Conservation (phyloP, 2,113 vertebrate species). For the Eulemur rufifrons region DNA sequence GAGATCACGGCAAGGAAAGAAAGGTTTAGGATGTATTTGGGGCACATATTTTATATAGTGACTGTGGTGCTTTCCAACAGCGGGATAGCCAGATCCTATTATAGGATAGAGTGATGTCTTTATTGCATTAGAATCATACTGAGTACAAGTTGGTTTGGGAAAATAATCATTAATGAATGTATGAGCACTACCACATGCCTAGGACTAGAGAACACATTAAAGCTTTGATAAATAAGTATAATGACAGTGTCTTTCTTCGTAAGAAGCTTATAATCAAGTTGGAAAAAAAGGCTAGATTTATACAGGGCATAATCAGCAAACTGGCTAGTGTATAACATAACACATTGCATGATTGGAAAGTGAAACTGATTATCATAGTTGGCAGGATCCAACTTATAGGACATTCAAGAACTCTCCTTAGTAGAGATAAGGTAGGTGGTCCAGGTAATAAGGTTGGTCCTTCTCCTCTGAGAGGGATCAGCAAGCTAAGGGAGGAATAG, state of each 20-base stretch:
- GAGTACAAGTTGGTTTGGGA: background rate
- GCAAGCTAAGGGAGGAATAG: background rate
- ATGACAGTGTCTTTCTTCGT: background rate
- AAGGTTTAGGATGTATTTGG: background rate
- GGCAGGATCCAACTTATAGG: background rate
- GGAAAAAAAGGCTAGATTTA: conserved; percentile 19
- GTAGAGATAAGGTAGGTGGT: background rate
- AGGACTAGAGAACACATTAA: background rate
- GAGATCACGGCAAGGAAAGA: background rate
- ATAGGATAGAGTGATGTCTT: background rate
- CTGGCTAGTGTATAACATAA: background rate
- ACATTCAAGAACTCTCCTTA: background rate
- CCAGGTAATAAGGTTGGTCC: background rate
- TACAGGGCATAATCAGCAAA: background rate
- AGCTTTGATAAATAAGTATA: conserved; percentile 34
- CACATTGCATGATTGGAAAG: background rate
- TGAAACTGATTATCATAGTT: conserved; percentile 1
- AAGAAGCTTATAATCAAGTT: conserved; percentile 16
- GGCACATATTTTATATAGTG: no score
- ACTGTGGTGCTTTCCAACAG: background rate
- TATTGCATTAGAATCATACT: background rate
- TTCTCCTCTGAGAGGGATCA: background rate
- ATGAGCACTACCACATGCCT: background rate
- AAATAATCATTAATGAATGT: conserved; percentile 15
- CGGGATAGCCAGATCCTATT: background rate